phyloP scores from a whole-genome alignment of 2,888 invertebrate genomes.

The Drosophila subquinaria region DNA sequence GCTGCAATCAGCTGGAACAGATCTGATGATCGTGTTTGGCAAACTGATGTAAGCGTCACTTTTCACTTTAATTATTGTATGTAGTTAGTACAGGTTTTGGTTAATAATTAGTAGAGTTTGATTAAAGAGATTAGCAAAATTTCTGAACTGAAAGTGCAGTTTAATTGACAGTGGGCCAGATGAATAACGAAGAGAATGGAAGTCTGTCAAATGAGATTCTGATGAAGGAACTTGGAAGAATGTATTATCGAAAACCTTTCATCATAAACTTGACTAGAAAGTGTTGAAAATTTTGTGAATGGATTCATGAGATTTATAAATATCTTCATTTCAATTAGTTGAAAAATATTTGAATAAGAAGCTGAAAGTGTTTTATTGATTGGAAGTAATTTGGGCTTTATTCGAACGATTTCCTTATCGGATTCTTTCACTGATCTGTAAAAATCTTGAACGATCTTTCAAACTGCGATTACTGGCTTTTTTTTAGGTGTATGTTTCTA shows the following conservation, averaged over 20 bases:
- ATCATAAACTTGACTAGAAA: neutral
- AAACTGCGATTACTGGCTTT: neutral
- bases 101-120: slow-evolving; percentile 35
- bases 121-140: slow-evolving; percentile 39
- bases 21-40: slow-evolving; percentile 21
- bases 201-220: slow-evolving; percentile 2
- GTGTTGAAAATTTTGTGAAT: neutral
- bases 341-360: neutral
- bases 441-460: neutral
- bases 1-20: slow-evolving; percentile 47
- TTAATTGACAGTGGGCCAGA: slow-evolving; percentile 30
- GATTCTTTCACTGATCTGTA: neutral
- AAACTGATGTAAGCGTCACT: slow-evolving; percentile 44
- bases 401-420: neutral
- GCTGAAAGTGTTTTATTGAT: neutral
- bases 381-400: neutral
- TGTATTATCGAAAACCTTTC: neutral
- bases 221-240: slow-evolving; percentile 11
- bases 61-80: slow-evolving; percentile 10
- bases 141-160: slow-evolving; percentile 57
- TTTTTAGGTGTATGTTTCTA: neutral
- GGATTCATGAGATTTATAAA: neutral
- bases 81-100: slow-evolving; percentile 21
- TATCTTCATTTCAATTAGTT: neutral
- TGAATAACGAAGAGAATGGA: slow-evolving; percentile 5